These are phyloP conservation scores for Trissoscelio sp. DNA, from an alignment of 2,888 invertebrate species.

Conservation along the genomic window DNA sequence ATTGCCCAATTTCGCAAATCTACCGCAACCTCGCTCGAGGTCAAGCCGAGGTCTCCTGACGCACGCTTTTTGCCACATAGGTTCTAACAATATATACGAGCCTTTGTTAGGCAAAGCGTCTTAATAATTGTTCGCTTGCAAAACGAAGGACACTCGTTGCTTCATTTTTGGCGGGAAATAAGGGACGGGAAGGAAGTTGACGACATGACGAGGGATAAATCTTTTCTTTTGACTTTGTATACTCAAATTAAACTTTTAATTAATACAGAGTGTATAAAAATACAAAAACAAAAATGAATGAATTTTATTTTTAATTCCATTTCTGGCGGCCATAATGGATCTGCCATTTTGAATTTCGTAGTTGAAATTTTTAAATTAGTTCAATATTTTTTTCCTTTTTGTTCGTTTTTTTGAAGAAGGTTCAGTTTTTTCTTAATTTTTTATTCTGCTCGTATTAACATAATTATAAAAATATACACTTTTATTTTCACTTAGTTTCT, in stretches of 20 bases:
- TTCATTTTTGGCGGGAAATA: constrained; percentile 44
- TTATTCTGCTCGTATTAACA: too few relatives aligned
- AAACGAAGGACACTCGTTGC: constrained; percentile 50
- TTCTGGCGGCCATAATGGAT: too few relatives aligned
- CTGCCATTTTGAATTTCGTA: too few relatives aligned
- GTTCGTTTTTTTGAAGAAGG: too few relatives aligned
- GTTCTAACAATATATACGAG: constrained; percentile 51
- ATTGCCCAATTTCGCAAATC: constrained; percentile 64
- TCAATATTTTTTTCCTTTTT: too few relatives aligned
- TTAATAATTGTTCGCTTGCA: constrained; percentile 50
- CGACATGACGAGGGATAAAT: background rate
- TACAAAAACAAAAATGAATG: background rate
- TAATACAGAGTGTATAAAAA: too few relatives aligned
- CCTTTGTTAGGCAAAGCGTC: constrained; percentile 53
- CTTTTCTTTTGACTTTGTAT: background rate
- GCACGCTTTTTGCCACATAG: constrained; percentile 55
- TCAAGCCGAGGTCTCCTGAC: constrained; percentile 49
- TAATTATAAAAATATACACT: too few relatives aligned
- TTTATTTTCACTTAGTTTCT: too few relatives aligned
- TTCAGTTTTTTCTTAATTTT: too few relatives aligned
- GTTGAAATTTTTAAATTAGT: too few relatives aligned
- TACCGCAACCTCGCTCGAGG: constrained; percentile 62
- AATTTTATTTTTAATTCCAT: too few relatives aligned
- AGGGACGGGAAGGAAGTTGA: constrained; percentile 15
- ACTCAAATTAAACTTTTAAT: background rate